Base-by-base conservation (phyloP, 2,797 vertebrate genomes). In the Gobio occitaniae region DNA sequence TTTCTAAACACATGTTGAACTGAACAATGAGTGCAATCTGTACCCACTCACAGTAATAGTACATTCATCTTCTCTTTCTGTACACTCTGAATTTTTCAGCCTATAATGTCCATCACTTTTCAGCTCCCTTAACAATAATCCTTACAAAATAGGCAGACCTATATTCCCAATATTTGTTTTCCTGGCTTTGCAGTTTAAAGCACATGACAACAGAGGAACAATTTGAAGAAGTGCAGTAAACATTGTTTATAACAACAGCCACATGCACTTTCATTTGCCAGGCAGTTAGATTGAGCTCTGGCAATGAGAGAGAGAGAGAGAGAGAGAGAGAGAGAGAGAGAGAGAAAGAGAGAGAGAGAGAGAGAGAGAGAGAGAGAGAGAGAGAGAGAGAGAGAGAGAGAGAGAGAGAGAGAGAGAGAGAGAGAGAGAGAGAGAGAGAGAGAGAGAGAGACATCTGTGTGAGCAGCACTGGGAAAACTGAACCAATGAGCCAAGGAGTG, bases 401-500 rank as follows among this genome's bases (percentile, higher is more conserved):
- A 59, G 2, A 59, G 7, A 21, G 54, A 54, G 17, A 19, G 52
- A 54, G 52, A 56, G 17, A 54, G 52, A 54, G 52, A 54, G 16
- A 19, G 52, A 56, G 17, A 56, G 17, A 19, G 52, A 54, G 19
- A 56, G 54, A 10, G 54, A 56, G 54, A 25, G 25, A 59, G 68
- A 83, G 44, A 5, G 21, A 79, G 81, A 83, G 82, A 87, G 76
- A 80, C 29, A 36, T 86, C 80, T 81, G 52, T 38, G 50, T 15
- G 21, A 25, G 59, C 25, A 59, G 78, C 61, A 32, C 41, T 50
- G 50, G 82, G 82, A 87, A 69, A 41, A 36, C 52, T 48, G 19
- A 68, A 68, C 82, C 86, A 76, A 1, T 75, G 82, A 69, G 52
- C 38, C 47, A 83, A 44, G 76, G 32, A 72, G 54, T 78, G 61